A percentile compares a stretch with the other conserved stretches of the same genome.
Evolutionary conservation across 2,888 invertebrate genomes (phyloP).

Genomic region (Halictus quadricinctus): DNA sequence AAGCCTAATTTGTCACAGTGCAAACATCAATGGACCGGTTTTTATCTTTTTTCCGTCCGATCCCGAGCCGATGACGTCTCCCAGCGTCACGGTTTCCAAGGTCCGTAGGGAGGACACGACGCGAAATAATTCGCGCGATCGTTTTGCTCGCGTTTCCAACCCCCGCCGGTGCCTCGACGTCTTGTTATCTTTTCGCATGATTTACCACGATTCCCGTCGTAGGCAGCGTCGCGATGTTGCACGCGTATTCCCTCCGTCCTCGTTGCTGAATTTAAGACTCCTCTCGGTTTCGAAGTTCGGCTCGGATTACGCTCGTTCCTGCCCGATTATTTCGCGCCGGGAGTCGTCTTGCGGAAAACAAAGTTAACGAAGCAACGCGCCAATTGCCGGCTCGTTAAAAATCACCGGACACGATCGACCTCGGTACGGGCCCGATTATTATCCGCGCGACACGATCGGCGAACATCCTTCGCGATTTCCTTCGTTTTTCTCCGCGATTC

Average conservation of each 20-base stretch:
- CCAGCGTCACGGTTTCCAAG: background rate
- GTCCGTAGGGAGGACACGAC: background rate
- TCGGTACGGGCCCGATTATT: background rate
- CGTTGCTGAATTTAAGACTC: slow-evolving; percentile 17
- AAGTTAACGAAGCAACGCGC: background rate
- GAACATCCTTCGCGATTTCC: slow-evolving; percentile 1
- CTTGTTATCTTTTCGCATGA: slow-evolving; percentile 12
- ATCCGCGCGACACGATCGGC: background rate
- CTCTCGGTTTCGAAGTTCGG: slow-evolving; percentile 13
- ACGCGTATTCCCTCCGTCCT: background rate
- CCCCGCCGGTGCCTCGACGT: background rate
- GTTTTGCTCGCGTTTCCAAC: background rate
- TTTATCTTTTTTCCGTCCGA: no score
- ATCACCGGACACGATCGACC: slow-evolving; percentile 5
- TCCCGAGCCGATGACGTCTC: background rate
- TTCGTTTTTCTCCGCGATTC: background rate
- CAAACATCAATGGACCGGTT: background rate
- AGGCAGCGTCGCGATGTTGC: background rate
- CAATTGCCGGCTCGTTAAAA: slow-evolving; percentile 21
- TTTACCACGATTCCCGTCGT: background rate
- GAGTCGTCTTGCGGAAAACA: slow-evolving; percentile 22
- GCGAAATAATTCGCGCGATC: background rate
- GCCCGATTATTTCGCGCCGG: background rate
- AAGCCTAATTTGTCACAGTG: no score
- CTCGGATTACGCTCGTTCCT: slow-evolving; percentile 36